A percentile compares a stretch with the other conserved stretches of the same genome.
Conservation (phyloP, 2,113 vertebrate genomes). For the Malurus alboscapulatus region DNA sequence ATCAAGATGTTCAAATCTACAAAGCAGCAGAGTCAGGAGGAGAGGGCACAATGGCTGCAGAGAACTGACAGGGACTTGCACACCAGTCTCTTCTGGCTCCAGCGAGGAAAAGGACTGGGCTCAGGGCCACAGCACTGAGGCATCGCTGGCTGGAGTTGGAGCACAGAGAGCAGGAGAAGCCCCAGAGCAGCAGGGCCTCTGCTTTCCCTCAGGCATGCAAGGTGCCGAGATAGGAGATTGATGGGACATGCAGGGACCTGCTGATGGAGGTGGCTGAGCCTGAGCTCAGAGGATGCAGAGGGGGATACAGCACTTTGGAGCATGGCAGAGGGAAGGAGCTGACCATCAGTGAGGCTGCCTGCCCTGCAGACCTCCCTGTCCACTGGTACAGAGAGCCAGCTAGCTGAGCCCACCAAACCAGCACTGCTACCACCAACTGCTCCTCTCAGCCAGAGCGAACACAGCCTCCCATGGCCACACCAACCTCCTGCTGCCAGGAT, state of each 20-base stretch:
- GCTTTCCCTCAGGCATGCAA: neutral
- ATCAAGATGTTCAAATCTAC: neutral
- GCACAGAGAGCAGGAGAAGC: neutral
- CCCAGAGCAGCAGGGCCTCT: neutral
- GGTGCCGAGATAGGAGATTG: neutral
- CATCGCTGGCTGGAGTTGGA: neutral
- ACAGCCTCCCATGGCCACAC: fast-evolving
- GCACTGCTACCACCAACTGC: fast-evolving
- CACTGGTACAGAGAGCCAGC: fast-evolving
- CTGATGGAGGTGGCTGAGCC: neutral
- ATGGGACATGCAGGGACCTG: neutral
- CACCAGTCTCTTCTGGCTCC: fast-evolving
- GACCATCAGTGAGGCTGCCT: neutral
- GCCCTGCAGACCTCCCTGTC: neutral
- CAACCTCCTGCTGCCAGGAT: neutral
- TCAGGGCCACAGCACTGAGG: neutral
- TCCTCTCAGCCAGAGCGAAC: neutral
- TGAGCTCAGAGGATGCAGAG: neutral
- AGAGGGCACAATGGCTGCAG: neutral
- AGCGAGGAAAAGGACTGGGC: neutral
- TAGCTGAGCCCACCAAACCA: fast-evolving
- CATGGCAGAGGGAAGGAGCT: neutral
- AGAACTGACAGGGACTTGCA: neutral
- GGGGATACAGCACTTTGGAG: neutral
- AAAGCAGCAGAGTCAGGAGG: neutral